Evolutionary conservation across 2,888 invertebrate genomes (phyloP), one percentile per base, ranked within the genome.

Genomic region (Drosophila borealis): DNA sequence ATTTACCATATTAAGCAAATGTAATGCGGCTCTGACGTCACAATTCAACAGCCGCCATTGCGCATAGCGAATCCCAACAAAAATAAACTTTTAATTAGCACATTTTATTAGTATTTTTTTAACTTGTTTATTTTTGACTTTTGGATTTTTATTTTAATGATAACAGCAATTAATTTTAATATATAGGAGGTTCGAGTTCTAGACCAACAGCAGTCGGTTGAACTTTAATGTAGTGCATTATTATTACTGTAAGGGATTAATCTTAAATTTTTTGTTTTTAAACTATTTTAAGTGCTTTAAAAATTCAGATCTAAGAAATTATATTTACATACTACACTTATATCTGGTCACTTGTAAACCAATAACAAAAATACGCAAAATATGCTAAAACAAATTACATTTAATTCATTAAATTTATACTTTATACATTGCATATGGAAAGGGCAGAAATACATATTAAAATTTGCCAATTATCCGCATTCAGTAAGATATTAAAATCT

Each of bases 341-440:
- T 88, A 80, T 91, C 90, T 91, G 90, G 90, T 91, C 90, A 91
- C 82, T 78, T 80, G 61, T 74, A 91, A 89, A 90, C 90, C 91
- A 91, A 91, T 90, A 79, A 81, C 70, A 86, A 75, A 60, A 75
- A 62, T 39, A 55, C 21, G 55, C 59, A 54, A 69, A 50, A 50
- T 56, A 66, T 51, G 55, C 55, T 55, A 81, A 66, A 61, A 63
- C 66, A 76, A 79, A 73, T 73, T 77, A 83, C 21, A 17, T 63
- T 65, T 67, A 73, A 62, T 74, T 66, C 49, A 66, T 61, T 49
- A 48, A 54, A 81, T 41, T 55, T 64, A 72, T 59, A 80, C 81
- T 74, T 80, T 81, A 74, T 79, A 74, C 82, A 79, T 85, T 80
- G 82, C 80, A 80, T 64, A 51, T 55, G 44, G 34, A 62, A 37